phyloP scores from a whole-genome alignment of 2,888 invertebrate genomes.

The Galerucella calmariensis region DNA sequence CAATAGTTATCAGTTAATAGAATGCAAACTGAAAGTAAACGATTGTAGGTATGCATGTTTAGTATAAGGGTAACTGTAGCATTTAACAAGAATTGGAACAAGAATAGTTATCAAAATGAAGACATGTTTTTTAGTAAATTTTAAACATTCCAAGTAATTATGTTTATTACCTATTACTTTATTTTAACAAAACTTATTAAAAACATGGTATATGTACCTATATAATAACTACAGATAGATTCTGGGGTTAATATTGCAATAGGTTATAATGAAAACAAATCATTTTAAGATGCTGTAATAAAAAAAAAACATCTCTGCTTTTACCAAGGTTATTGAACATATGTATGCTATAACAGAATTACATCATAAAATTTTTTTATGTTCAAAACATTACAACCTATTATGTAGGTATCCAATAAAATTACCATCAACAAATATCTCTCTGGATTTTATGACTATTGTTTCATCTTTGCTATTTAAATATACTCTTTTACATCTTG shows the following conservation, averaged over 20 bases:
- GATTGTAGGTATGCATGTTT: too few relatives aligned
- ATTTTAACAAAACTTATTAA: not conserved
- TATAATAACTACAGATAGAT: too few relatives aligned
- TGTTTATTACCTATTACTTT: not conserved
- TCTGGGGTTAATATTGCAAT: not conserved
- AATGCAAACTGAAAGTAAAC: not conserved
- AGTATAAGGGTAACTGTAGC: too few relatives aligned
- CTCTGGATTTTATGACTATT: not conserved
- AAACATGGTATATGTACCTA: not conserved
- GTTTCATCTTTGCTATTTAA: not conserved
- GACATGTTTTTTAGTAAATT: not conserved
- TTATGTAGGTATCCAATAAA: not conserved
- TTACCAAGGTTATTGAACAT: not conserved
- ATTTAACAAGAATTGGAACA: not conserved
- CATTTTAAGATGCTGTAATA: not conserved
- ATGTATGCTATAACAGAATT: slow-evolving; percentile 2
- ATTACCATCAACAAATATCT: not conserved
- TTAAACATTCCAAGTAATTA: not conserved
- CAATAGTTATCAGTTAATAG: not conserved
- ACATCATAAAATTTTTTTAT: not conserved
- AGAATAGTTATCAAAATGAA: not conserved
- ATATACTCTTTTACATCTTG: not conserved
- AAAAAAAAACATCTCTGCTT: not conserved
- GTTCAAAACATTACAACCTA: not conserved
- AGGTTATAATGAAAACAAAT: not conserved